A percentile compares a stretch with the other conserved stretches of the same genome.
These are phyloP conservation scores for Oceanodroma leucorhoa DNA, from an alignment of 2,797 vertebrate species.

Conservation along the genomic window DNA sequence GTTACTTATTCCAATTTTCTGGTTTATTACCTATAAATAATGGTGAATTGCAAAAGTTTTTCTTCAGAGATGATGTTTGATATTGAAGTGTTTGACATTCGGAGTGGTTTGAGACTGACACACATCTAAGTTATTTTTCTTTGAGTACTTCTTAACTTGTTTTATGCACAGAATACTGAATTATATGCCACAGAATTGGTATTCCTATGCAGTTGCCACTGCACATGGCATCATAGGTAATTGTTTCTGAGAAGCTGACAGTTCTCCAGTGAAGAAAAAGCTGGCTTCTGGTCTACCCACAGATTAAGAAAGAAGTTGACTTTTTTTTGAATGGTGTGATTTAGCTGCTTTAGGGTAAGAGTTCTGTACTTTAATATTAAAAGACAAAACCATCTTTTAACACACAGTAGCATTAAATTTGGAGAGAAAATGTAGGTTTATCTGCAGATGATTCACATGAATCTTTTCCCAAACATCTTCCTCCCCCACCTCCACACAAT, in stretches of 20 bases:
- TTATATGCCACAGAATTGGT: neutral
- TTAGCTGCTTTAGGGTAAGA: neutral
- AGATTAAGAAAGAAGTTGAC: neutral
- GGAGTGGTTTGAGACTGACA: neutral
- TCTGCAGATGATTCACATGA: neutral
- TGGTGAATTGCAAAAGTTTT: neutral
- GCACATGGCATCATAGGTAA: neutral
- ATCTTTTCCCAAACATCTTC: neutral
- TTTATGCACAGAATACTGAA: neutral
- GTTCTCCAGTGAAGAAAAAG: neutral
- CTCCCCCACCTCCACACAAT: neutral
- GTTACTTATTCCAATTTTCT: neutral
- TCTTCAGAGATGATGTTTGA: neutral
- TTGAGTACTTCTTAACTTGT: neutral
- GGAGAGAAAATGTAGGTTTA: neutral
- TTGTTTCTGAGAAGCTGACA: neutral
- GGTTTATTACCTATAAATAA: neutral
- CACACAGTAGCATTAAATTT: neutral
- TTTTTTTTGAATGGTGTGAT: neutral
- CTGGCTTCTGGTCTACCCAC: neutral
- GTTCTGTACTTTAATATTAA: neutral
- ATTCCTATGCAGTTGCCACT: neutral
- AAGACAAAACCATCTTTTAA: neutral
- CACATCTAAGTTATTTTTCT: neutral
- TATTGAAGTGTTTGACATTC: neutral